Evolutionary conservation across 2,888 invertebrate species (phyloP), one percentile per base, ranked within the genome.

Genomic region (Callimorpha dominula): DNA sequence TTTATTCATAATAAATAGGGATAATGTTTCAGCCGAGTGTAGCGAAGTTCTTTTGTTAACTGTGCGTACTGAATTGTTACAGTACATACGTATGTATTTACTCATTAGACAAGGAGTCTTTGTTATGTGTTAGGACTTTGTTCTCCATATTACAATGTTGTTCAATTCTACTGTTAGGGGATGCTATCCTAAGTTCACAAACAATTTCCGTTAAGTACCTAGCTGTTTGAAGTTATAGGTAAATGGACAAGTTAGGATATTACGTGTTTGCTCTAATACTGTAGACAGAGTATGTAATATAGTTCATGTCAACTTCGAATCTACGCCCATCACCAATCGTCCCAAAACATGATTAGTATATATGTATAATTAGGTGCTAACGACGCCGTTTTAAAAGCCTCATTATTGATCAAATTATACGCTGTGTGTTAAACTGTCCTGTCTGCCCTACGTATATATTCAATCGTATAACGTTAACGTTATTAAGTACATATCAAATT

Each of bases 71-170:
- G 54, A 54, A 54, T 20, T 54, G 65, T 49, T 49, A 49, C 31
- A 1, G 46, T 46, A 20, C n/a, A 7, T 50, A 63, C 31, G 49
- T 31, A 12, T 67, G 49, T 31, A 12, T 67, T 67, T 42, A 54
- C 54, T 54, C n/a, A 54, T 57, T 68, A 65, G 54, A 17, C 42
- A 12, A 52, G 54, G 43, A 43, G 52, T 67, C 52, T 67, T 52
- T 52, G 52, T 52, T 67, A 42, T 8, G 43, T 43, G 54, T 49
- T 20, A 46, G 20, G 20, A 64, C 64, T 64, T 64, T 65, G 65
- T 20, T 65, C 46, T 65, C 64, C 5, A n/a, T 20, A 12, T 46
- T 46, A 20, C 5, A n/a, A 65, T 2, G 31, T 31, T 65, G 46
- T 65, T 49, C 4, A 50, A 50, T 65, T 65, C 31, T 50, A 65